Conservation (phyloP, 2,113 vertebrate species). For the Theristicus caerulescens region DNA sequence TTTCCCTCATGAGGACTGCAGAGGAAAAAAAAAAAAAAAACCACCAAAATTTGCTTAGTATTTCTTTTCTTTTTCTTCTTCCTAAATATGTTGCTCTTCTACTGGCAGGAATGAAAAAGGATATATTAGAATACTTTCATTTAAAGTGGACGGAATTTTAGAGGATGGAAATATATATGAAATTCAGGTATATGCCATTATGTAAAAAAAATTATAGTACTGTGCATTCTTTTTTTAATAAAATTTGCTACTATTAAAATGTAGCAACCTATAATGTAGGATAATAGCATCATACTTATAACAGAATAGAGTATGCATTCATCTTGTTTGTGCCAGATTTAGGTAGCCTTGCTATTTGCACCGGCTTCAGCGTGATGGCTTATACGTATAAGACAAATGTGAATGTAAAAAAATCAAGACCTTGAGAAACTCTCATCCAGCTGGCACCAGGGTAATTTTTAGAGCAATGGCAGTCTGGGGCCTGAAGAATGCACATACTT, state of each 20-base stretch:
- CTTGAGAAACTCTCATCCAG: neutral
- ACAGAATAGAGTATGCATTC: neutral
- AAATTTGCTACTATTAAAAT: neutral
- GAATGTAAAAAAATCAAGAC: neutral
- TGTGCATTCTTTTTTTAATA: neutral
- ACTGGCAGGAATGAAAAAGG: neutral
- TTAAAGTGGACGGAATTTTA: neutral
- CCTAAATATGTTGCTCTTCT: neutral
- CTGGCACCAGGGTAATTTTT: neutral
- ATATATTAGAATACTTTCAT: neutral
- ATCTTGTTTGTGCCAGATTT: neutral
- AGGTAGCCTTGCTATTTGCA: neutral
- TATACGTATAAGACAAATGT: neutral
- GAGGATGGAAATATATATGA: neutral
- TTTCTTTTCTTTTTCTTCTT: neutral
- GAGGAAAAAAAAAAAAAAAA: neutral
- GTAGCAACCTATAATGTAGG: neutral
- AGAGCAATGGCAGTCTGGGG: neutral
- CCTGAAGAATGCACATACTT: neutral
- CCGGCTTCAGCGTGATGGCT: neutral
- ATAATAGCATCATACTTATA: neutral
- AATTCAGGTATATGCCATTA: neutral
- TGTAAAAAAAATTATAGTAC: neutral
- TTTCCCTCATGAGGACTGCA: neutral
- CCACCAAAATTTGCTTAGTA: neutral